These are phyloP conservation scores for Copidosoma floridanum DNA, from an alignment of 1,140 invertebrate species.

Conservation along the genomic window DNA sequence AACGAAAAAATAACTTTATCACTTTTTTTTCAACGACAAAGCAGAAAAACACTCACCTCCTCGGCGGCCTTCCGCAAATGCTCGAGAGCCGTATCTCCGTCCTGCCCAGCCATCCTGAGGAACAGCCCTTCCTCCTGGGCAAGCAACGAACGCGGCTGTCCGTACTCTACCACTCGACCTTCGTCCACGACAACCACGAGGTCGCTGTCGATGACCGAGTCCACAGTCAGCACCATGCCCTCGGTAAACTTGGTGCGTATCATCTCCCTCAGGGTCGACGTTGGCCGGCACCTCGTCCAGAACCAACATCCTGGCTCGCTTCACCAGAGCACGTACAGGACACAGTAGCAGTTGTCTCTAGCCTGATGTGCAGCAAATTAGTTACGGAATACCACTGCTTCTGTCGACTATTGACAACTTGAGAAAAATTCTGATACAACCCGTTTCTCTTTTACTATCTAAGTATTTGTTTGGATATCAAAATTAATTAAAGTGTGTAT, in stretches of 20 bases:
- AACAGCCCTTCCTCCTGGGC: constrained; percentile 31
- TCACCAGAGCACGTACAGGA: constrained; percentile 70
- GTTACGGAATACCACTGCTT: too few species aligned
- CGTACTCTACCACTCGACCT: constrained; percentile 59
- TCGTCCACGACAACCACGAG: constrained; percentile 63
- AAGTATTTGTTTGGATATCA: too few species aligned
- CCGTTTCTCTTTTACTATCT: too few species aligned
- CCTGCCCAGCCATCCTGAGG: constrained; percentile 36
- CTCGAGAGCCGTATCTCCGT: constrained; percentile 26
- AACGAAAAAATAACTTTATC: too few species aligned
- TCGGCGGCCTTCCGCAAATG: constrained; percentile 27
- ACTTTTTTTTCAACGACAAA: too few species aligned
- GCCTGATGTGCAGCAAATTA: constrained; percentile 64
- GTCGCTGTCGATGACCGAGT: constrained; percentile 60
- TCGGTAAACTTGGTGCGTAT: constrained; percentile 63
- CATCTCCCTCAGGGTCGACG: constrained; percentile 60
- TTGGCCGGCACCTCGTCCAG: constrained; percentile 66
- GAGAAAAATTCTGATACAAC: too few species aligned
- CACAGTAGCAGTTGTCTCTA: constrained; percentile 72
- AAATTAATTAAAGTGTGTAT: too few species aligned
- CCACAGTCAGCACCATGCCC: constrained; percentile 68
- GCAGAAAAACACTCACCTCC: too few species aligned
- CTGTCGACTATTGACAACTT: too few species aligned
- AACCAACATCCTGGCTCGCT: constrained; percentile 60
- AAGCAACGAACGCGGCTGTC: constrained; percentile 59